Conservation (phyloP, 2,797 vertebrate species). For the Trematomus bernacchii region DNA sequence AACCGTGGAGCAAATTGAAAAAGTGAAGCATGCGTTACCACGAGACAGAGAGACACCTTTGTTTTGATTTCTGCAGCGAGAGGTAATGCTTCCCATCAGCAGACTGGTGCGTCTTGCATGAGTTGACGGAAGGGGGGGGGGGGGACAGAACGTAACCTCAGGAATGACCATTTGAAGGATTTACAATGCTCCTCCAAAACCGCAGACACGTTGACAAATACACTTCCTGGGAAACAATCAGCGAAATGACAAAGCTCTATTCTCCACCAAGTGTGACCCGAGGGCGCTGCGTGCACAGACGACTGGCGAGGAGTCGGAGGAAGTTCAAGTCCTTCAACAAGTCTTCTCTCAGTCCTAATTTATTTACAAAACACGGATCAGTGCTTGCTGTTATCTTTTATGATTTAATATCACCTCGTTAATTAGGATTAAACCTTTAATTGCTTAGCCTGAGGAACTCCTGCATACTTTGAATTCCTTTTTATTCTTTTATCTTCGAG, state of each 20-base stretch:
- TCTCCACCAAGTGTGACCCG: slow-evolving; percentile 48
- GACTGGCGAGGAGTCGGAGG: slow-evolving; percentile 29
- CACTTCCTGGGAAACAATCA: slow-evolving; percentile 74
- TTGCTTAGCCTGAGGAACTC: slow-evolving; percentile 38
- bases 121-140: slow-evolving; percentile 25
- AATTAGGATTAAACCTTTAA: slow-evolving; percentile 29
- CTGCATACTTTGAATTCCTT: slow-evolving; percentile 25
- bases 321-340: slow-evolving; percentile 41
- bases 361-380: slow-evolving; percentile 63
- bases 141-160: slow-evolving; percentile 61
- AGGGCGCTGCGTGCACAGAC: slow-evolving; percentile 55
- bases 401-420: slow-evolving; percentile 32
- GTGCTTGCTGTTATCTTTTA: slow-evolving; percentile 37
- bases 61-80: slow-evolving; percentile 52
- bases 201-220: slow-evolving; percentile 68
- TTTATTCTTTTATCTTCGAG: slow-evolving; percentile 3
- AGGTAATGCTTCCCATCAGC: slow-evolving; percentile 51
- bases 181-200: slow-evolving; percentile 61
- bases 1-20: slow-evolving; percentile 30
- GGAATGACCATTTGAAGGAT: slow-evolving; percentile 71
- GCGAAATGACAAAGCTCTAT: slow-evolving; percentile 64
- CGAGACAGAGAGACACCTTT: slow-evolving; percentile 38
- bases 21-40: slow-evolving; percentile 33
- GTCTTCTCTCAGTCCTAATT: slow-evolving; percentile 26
- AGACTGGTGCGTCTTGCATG: slow-evolving; percentile 48